Evolutionary conservation across 2,888 invertebrate species (phyloP), one percentile per base, ranked within the genome.

Genomic region (Ornithoptera priamus): DNA sequence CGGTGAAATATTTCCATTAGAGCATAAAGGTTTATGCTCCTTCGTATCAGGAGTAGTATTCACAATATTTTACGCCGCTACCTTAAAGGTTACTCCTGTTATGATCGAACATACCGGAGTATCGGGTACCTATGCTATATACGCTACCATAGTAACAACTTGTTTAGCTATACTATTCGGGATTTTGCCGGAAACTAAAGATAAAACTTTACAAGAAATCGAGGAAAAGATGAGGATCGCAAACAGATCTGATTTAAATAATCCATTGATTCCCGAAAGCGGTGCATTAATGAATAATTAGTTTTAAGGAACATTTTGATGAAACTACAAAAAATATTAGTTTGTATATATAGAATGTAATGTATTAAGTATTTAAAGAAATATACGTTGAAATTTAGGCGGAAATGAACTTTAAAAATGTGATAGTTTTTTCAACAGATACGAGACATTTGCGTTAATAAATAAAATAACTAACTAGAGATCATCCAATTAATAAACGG

Each of bases 141-240:
- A 78, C 60, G 73, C 65, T 10, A 42, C 36, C 1, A 57, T 71
- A 50, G 68, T 73, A 39, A 6, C 24, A 1, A 22, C 70, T 5
- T 68, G 68, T 72, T 71, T 81, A 5, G 24, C 73, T 5, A 12
- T 77, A n/a, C 69, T 83, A 39, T 79, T 73, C 67, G 76, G 68
- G 50, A 69, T 80, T 39, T 59, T 84, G 42, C 82, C 83, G 36
- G 84, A 84, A 70, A 84, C 84, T 0, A 84, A 83, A 68, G 80
- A 80, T 67, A 82, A 71, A 61, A 78, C 80, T 0, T 72, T 84
- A 36, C 78, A 80, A 63, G 77, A 83, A n/a, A 82, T 84, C 53
- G 83, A 83, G 63, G 72, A 78, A 73, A 77, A 80, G 53, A 73
- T 84, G 1, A 78, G 73, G 72, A 74, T 73, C 10, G 60, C 72